A percentile compares a stretch with the other conserved stretches of the same genome.
These are phyloP conservation scores for Chrysotoxum bicinctum DNA, from an alignment of 2,888 invertebrate species.

Conservation along the genomic window DNA sequence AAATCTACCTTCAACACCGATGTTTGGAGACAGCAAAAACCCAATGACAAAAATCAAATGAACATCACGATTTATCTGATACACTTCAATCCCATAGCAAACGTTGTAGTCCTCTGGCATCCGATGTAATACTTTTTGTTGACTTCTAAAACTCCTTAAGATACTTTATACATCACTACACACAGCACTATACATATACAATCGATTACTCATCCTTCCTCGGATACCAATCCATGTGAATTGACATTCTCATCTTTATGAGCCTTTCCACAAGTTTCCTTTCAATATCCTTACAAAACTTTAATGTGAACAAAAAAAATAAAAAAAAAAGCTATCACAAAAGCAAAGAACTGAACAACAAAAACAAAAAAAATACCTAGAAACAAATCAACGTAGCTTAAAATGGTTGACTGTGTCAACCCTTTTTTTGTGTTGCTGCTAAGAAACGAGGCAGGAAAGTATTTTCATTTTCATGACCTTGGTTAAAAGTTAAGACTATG, in stretches of 20 bases:
- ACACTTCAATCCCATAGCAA: background rate
- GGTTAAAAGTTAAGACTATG: background rate
- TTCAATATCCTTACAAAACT: slow-evolving; percentile 15
- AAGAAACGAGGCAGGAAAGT: background rate
- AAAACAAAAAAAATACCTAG: slow-evolving; percentile 12
- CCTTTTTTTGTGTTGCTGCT: background rate
- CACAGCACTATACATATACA: background rate
- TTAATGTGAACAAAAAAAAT: background rate
- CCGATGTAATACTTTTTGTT: background rate
- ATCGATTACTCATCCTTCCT: background rate
- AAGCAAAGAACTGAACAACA: background rate
- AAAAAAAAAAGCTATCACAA: background rate
- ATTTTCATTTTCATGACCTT: slow-evolving; percentile 31
- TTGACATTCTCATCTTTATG: background rate
- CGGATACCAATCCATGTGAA: slow-evolving; percentile 1
- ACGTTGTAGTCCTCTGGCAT: background rate
- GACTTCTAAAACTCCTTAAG: background rate
- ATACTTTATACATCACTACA: background rate
- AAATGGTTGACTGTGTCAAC: slow-evolving; percentile 16
- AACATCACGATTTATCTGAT: background rate
- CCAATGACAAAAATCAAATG: background rate
- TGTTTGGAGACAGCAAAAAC: background rate
- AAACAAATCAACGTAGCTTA: slow-evolving; percentile 10
- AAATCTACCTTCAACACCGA: background rate
- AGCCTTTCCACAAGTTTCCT: background rate